A percentile compares a stretch with the other conserved stretches of the same genome.
phyloP scores from a whole-genome alignment of 2,888 invertebrate species.

The Chrysolina haemoptera region DNA sequence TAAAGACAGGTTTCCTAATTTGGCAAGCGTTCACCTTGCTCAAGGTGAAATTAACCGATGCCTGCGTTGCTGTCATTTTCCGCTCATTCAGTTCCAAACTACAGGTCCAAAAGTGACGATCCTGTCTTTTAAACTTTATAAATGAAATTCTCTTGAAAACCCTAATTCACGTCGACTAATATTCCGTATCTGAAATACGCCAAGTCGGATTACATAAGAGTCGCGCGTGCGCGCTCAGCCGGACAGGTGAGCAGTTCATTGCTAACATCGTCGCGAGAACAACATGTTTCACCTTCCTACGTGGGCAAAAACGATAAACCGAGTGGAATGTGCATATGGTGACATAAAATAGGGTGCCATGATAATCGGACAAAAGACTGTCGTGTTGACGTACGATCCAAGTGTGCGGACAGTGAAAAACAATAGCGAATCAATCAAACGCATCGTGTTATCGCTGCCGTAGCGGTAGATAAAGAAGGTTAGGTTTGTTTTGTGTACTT shows the following conservation, averaged over 20 bases:
- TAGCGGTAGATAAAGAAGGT: conserved; percentile 20
- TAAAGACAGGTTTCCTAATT: no score
- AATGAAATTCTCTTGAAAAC: no score
- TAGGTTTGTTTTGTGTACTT: conserved; percentile 15
- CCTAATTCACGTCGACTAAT: no score
- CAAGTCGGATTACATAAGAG: conserved; percentile 44
- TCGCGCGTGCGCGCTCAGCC: conserved; percentile 45
- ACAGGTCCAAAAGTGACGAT: no score
- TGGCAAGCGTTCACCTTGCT: no score
- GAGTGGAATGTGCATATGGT: conserved; percentile 58
- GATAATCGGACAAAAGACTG: conserved; percentile 35
- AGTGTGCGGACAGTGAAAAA: conserved; percentile 35
- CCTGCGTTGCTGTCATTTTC: no score
- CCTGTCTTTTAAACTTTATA: no score
- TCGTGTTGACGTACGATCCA: conserved; percentile 31
- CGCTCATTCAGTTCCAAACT: no score
- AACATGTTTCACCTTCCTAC: conserved; percentile 52
- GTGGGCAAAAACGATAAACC: conserved; percentile 49
- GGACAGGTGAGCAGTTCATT: conserved; percentile 60
- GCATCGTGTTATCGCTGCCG: not conserved
- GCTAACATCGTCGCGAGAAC: conserved; percentile 52
- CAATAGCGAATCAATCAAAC: conserved; percentile 18
- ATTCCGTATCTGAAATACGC: conserved; percentile 31
- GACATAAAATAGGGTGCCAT: conserved; percentile 50
- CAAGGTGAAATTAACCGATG: no score